These are phyloP conservation scores for Drosophila paucipuncta DNA, from an alignment of 2,888 invertebrate species.

Conservation along the genomic window DNA sequence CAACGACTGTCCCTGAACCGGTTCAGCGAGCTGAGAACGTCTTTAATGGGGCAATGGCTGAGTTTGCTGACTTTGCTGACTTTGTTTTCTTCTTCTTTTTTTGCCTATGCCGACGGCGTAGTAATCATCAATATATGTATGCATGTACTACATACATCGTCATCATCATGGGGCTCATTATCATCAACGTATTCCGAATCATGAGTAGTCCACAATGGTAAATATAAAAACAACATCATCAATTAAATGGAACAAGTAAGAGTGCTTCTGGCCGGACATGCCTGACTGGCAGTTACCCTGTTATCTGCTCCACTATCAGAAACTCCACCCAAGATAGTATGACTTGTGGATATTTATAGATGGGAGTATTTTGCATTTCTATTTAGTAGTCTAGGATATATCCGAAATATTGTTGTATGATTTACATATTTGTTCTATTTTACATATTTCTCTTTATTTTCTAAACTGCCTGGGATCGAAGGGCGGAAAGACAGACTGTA, in stretches of 20 bases:
- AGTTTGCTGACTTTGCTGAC: slow-evolving; percentile 6
- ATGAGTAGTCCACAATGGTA: slow-evolving; percentile 32
- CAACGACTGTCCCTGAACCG: slow-evolving; percentile 67
- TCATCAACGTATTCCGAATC: slow-evolving; percentile 27
- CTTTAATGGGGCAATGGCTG: slow-evolving; percentile 53
- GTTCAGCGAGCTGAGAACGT: slow-evolving; percentile 48
- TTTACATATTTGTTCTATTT: background rate
- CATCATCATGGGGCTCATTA: slow-evolving; percentile 21
- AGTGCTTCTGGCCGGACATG: background rate
- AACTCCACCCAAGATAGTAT: background rate
- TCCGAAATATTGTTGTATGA: background rate
- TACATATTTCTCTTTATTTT: background rate
- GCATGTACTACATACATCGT: slow-evolving; percentile 9
- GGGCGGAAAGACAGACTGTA: background rate
- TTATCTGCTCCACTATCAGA: background rate
- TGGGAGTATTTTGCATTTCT: background rate
- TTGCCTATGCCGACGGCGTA: slow-evolving; percentile 2
- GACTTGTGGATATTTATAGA: background rate
- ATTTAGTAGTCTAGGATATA: background rate
- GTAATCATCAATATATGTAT: slow-evolving; percentile 3
- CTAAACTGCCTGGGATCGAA: background rate
- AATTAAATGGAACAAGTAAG: slow-evolving; percentile 28
- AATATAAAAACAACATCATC: slow-evolving; percentile 47
- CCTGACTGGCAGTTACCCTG: background rate
- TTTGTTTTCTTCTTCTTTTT: slow-evolving; percentile 15